Base-by-base conservation (phyloP, 92 coral and sea anemone species). In the Zoanthus gigantus region DNA sequence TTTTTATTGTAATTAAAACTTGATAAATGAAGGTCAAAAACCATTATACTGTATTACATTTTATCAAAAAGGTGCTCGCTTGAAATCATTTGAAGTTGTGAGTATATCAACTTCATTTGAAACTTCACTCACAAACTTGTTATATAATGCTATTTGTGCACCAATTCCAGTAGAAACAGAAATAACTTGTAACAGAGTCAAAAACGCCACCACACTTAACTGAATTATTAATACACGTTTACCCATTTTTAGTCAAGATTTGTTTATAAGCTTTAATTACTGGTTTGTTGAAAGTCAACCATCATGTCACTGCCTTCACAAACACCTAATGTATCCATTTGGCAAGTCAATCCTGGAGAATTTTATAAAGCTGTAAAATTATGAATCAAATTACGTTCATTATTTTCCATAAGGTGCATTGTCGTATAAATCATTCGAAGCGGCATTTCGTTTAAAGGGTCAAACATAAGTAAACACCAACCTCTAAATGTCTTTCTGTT, bases 271-370 rank as follows among this genome's bases (percentile, higher is more conserved):
- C 85, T 63, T 63, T 37, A 37, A 37, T 63, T 23, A 17, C 73
- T 47, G 71, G 47, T 67, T 81, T 67, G 85, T 45, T 81, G 75
- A 66, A 66, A 48, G 60, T 30, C 23, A 79, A 78, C n/a, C 60
- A 79, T 79, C 54, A 71, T 5, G 37, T 79, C 23, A 56, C 72
- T 56, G 46, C 66, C 16, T 37, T 31, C 12, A 14, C 32, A 30
- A 15, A n/a, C 32, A 8, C 7, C 18, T 17, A 23, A 46, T 10
- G 42, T 71, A 4, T 68, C 18, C 29, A 66, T 18, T 65, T 81
- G 37, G 72, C 72, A 79, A 63, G 75, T 44, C 29, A 42, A 81
- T 63, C 34, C 9, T 18, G 57, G 23, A 16, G 34, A 81, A 12
- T 15, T n/a, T 6, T 75, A 1, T 75, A 8, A 2, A 32, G 44